Percentiles rank a stretch among this genome's conserved stretches.
Evolutionary conservation across 2,113 vertebrate species (phyloP).

Genomic region (Paraplagusia blochii): DNA sequence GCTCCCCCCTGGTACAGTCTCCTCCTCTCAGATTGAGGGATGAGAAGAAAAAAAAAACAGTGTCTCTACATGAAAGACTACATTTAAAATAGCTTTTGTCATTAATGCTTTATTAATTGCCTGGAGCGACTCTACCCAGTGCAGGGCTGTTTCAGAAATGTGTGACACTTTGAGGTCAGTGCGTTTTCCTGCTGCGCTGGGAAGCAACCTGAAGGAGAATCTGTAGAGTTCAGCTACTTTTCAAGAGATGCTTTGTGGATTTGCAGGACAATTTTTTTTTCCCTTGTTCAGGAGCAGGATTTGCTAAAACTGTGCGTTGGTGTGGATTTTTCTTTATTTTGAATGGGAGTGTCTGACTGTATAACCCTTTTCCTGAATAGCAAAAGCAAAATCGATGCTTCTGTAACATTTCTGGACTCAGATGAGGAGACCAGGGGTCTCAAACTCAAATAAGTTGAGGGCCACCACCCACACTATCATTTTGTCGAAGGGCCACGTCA

Average conservation of each 20-base stretch:
- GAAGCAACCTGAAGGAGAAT: constrained; percentile 85
- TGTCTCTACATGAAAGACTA: constrained; percentile 85
- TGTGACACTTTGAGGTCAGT: constrained; percentile 99
- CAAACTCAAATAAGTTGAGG: too few relatives aligned
- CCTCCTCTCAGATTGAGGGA: constrained; percentile 77
- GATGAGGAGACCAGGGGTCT: too few relatives aligned
- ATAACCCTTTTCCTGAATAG: too few relatives aligned
- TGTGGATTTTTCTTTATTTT: too few relatives aligned
- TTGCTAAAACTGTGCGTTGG: constrained; percentile 43
- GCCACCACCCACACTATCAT: too few relatives aligned
- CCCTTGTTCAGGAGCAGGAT: constrained; percentile 42
- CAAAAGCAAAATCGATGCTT: too few relatives aligned
- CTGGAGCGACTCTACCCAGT: constrained; percentile 82
- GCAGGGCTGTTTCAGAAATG: constrained; percentile 85
- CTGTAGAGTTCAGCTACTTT: constrained; percentile 80
- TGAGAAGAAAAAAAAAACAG: constrained; percentile 76
- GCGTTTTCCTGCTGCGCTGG: constrained; percentile 82
- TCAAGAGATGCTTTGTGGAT: constrained; percentile 22
- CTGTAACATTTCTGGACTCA: too few relatives aligned
- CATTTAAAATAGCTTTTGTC: constrained; percentile 98
- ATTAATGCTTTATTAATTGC: constrained; percentile 99
- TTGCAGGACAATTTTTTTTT: constrained; percentile 59
- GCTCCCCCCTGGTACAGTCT: constrained; percentile 76
- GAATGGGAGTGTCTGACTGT: too few relatives aligned
- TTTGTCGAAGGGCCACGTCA: too few relatives aligned